Evolutionary conservation across 2,888 invertebrate species (phyloP).

Genomic region (Nymphalis urticae): DNA sequence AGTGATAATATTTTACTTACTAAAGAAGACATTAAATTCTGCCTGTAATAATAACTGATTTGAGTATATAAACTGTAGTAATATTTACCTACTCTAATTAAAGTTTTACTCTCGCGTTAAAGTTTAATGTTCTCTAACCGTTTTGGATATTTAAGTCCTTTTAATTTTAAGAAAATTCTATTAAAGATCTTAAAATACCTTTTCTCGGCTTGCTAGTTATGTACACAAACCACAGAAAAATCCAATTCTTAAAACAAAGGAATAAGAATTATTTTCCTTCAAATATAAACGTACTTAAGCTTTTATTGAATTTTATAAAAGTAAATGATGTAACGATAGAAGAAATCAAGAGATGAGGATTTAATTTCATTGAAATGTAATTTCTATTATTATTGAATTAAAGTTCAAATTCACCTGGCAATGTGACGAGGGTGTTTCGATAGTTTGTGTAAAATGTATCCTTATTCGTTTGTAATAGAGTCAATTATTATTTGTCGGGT

Average conservation of each 20-base stretch:
- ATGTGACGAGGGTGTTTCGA: slow-evolving; percentile 5
- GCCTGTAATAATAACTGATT: not conserved
- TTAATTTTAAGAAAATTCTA: slow-evolving; percentile 1
- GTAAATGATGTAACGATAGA: slow-evolving; percentile 60
- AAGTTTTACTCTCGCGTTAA: not conserved
- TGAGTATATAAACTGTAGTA: not conserved
- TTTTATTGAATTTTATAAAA: slow-evolving; percentile 9
- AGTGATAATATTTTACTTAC: too few species aligned
- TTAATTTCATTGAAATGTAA: slow-evolving; percentile 28
- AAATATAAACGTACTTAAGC: not conserved
- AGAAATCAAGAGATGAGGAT: slow-evolving; percentile 61
- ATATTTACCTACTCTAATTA: not conserved
- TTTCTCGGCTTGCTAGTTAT: not conserved
- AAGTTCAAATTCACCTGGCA: slow-evolving; percentile 22
- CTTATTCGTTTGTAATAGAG: slow-evolving; percentile 38
- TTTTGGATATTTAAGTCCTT: not conserved
- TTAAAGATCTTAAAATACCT: slow-evolving; percentile 4
- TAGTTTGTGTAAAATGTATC: slow-evolving; percentile 34
- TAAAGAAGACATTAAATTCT: too few species aligned
- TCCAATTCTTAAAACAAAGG: too few species aligned
- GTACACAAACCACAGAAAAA: not conserved
- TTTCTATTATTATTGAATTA: slow-evolving; percentile 13
- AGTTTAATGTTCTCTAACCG: slow-evolving; percentile 1
- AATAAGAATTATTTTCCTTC: not conserved
- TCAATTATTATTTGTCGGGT: slow-evolving; percentile 44